Percentiles rank a stretch among this genome's conserved stretches.
These are phyloP conservation scores for Philonicus albiceps DNA, from an alignment of 2,888 invertebrate species.

Conservation along the genomic window DNA sequence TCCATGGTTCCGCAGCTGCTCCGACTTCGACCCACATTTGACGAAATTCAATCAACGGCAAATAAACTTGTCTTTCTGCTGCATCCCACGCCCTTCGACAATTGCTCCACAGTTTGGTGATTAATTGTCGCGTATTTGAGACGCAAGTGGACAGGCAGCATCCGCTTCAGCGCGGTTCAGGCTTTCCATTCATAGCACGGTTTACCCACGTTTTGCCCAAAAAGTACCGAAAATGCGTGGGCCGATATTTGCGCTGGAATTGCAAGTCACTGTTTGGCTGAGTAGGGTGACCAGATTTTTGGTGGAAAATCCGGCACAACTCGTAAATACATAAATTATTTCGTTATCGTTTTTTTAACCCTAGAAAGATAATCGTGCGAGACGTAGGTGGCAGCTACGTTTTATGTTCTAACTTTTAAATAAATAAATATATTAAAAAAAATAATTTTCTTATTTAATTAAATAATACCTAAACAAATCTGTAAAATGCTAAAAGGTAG, in stretches of 20 bases:
- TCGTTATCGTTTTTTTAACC: too few relatives aligned
- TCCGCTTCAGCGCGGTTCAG: neutral
- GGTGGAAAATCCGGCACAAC: neutral
- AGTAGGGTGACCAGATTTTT: neutral
- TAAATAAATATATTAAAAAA: too few relatives aligned
- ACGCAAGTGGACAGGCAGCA: neutral
- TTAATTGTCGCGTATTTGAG: neutral
- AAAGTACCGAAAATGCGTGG: neutral
- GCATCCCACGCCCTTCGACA: neutral
- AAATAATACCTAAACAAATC: too few relatives aligned
- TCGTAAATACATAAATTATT: too few relatives aligned
- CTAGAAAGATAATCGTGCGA: too few relatives aligned
- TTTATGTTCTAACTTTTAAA: too few relatives aligned
- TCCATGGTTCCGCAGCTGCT: slow-evolving; percentile 13
- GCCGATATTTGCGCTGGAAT: neutral
- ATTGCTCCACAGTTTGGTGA: neutral
- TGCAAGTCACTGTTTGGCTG: neutral
- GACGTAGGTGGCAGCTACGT: too few relatives aligned
- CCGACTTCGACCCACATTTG: slow-evolving; percentile 7
- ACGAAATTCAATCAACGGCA: slow-evolving; percentile 20
- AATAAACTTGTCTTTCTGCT: neutral
- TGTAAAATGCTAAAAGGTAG: too few relatives aligned
- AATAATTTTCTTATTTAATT: too few relatives aligned
- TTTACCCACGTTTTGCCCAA: slow-evolving; percentile 10
- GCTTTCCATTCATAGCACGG: neutral